A percentile compares a stretch with the other conserved stretches of the same genome.
Evolutionary conservation across 2,797 vertebrate genomes (phyloP).

Genomic region (Macroramphosus scolopax): DNA sequence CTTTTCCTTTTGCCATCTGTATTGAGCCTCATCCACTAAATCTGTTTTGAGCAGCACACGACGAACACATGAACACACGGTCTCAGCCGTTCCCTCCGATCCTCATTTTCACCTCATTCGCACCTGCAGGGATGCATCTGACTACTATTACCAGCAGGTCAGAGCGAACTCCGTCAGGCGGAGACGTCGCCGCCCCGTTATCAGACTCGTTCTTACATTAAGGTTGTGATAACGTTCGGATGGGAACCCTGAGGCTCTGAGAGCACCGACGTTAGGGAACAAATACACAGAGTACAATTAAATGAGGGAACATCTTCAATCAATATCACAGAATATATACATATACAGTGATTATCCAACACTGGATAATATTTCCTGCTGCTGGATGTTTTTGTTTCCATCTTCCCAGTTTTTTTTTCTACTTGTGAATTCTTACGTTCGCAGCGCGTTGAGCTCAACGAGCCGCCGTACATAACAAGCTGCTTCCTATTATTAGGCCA

Average conservation of each 20-base stretch:
- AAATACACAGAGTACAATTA: too few species aligned
- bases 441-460: not conserved
- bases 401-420: too few species aligned
- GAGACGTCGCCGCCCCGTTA: slow-evolving; percentile 33
- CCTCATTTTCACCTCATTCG: slow-evolving; percentile 83
- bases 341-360: too few species aligned
- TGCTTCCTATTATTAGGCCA: not conserved
- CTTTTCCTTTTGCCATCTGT: slow-evolving; percentile 3
- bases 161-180: slow-evolving; percentile 47
- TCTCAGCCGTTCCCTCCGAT: slow-evolving; percentile 75
- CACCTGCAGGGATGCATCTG: slow-evolving; percentile 70
- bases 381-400: too few species aligned
- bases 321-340: too few species aligned
- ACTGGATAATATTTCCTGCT: too few species aligned
- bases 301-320: too few species aligned
- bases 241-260: not conserved
- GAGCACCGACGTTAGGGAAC: too few species aligned
- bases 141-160: slow-evolving; percentile 79
- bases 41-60: slow-evolving; percentile 33
- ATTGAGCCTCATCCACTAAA: slow-evolving; percentile 21
- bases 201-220: slow-evolving; percentile 18
- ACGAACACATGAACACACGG: slow-evolving; percentile 50
- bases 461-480: not conserved
- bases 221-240: not conserved
- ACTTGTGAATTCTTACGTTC: not conserved